Base-by-base conservation (phyloP, 2,797 vertebrate species). In the Acanthurus leucopareius region DNA sequence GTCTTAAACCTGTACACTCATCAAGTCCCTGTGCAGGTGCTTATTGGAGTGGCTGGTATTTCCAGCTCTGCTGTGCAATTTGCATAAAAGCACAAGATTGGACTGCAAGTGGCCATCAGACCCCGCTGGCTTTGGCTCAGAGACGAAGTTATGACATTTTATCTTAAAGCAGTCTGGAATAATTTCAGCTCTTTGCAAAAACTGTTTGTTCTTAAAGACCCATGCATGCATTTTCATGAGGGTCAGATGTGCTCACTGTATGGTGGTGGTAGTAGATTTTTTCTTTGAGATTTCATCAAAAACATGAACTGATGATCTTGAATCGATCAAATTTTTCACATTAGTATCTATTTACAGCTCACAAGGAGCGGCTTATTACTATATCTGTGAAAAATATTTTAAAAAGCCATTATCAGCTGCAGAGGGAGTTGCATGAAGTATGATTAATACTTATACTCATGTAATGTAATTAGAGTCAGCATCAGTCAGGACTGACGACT, bases 31-130 rank as follows among this genome's bases (percentile, higher is more conserved):
- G 49, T 68, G 57, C 51, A 72, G 47, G 59, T 77, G 60, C 20
- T 60, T 64, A 73, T 57, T 64, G 53, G 44, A 64, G 69, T 40
- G 49, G 51, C 52, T 48, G n/a, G 35, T 80, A 77, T 83, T 83
- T 79, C 9, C 40, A 72, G 56, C 83, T 76, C 73, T n/a, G 38
- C 70, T 66, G 45, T 64, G 35, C 57, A 67, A 88, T 90, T 83
- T 89, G 71, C 75, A 85, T 82, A 64, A 79, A 87, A 82, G 70
- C 75, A 63, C 62, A 65, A 66, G 74, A 86, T 67, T 83, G 38
- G 38, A 59, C 49, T 56, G 59, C 63, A 62, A 77, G 69, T 74
- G 72, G 71, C 63, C 64, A 69, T 80, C 72, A 75, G 49, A 80
- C 57, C 53, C 67, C 45, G 62, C 64, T 78, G 53, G 22, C 71